A percentile compares a stretch with the other conserved stretches of the same genome.
These are phyloP conservation scores for Anthophora plumipes DNA, from an alignment of 2,888 invertebrate species.

Conservation along the genomic window DNA sequence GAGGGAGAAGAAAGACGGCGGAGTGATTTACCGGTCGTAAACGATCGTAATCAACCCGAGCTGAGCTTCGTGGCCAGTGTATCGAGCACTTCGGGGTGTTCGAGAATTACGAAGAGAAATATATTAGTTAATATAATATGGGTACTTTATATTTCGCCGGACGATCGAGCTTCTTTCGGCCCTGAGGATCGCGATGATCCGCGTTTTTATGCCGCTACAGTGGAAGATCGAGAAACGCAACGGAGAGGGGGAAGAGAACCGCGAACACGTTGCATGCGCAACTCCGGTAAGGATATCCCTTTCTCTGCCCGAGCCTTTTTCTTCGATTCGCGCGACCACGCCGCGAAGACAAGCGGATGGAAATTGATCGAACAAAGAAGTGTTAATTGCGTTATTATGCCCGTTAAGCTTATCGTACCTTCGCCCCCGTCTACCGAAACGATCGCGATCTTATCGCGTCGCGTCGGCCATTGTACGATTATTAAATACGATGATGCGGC, in stretches of 20 bases:
- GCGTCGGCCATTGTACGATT: constrained; percentile 80
- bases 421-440: constrained; percentile 58
- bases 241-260: neutral
- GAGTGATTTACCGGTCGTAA: constrained; percentile 78
- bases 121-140: constrained; percentile 67
- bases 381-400: constrained; percentile 83
- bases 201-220: neutral
- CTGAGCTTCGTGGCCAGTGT: constrained; percentile 37
- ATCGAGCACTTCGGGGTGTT: constrained; percentile 65
- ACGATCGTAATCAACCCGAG: constrained; percentile 75
- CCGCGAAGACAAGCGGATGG: constrained; percentile 58
- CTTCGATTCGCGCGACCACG: constrained; percentile 53
- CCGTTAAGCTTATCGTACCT: constrained; percentile 60
- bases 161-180: neutral
- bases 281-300: neutral
- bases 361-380: constrained; percentile 79
- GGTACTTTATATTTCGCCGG: constrained; percentile 47
- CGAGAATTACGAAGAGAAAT: constrained; percentile 65
- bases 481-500: constrained; percentile 84
- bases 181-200: constrained; percentile 10
- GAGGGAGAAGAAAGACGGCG: constrained; percentile 31
- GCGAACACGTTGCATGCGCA: neutral
- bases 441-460: constrained; percentile 77
- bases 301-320: constrained; percentile 35
- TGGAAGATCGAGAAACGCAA: neutral